Conservation (phyloP, 53 echinoderm and acorn worm species). For the Crossaster papposus region DNA sequence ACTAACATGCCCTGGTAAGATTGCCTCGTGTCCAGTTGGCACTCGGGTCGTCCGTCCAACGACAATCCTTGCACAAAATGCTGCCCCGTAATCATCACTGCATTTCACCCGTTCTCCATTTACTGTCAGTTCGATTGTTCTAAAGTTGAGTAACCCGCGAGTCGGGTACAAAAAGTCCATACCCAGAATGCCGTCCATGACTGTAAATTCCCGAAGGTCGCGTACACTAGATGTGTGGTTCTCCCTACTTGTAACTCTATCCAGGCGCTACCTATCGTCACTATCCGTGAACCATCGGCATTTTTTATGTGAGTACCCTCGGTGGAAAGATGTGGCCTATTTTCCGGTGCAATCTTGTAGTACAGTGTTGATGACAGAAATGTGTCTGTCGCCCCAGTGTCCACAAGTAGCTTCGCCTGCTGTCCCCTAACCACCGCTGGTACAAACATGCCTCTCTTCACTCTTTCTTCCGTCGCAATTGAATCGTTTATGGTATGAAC, state of each 20-base stretch:
- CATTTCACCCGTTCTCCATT: slow-evolving; percentile 45
- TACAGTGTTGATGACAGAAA: slow-evolving; percentile 41
- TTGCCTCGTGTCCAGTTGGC: slow-evolving; percentile 48
- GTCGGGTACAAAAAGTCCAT: slow-evolving; percentile 45
- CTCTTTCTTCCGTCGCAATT: not conserved
- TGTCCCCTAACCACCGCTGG: slow-evolving; percentile 20
- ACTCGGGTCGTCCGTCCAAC: slow-evolving; percentile 41
- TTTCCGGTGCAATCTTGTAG: slow-evolving; percentile 26
- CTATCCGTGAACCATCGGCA: slow-evolving; percentile 1
- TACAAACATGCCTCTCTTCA: slow-evolving; percentile 43
- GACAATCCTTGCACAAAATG: too few species aligned
- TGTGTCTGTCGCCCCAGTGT: slow-evolving; percentile 51
- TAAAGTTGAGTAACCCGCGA: not conserved
- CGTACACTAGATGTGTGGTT: slow-evolving; percentile 6
- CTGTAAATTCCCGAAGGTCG: slow-evolving; percentile 1
- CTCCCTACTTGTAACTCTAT: slow-evolving; percentile 34
- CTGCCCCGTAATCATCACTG: slow-evolving; percentile 24
- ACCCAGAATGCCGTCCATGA: slow-evolving; percentile 50
- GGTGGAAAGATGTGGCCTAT: not conserved
- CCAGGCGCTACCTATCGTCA: slow-evolving; percentile 24
- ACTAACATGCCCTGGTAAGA: slow-evolving; percentile 34
- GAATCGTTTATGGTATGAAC: not conserved
- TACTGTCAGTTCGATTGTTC: slow-evolving; percentile 11
- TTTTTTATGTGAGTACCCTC: not conserved
- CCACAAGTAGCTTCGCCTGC: too few species aligned